Conservation (phyloP, 2,797 vertebrate genomes). For the Cuniculus paca region DNA sequence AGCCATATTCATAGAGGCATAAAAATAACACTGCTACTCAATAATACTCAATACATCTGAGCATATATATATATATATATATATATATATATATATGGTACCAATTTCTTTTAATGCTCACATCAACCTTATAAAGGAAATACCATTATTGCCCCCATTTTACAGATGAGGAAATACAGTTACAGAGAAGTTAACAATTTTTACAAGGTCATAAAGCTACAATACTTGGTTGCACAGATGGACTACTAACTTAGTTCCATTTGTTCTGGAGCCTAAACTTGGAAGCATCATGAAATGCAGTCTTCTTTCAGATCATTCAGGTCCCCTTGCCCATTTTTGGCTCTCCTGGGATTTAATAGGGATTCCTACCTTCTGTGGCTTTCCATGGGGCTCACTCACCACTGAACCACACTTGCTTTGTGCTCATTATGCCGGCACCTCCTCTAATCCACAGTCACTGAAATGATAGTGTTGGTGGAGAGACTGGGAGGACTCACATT, state of each 20-base stretch:
- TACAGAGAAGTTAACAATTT: background rate
- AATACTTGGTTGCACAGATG: background rate
- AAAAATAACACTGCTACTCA: background rate
- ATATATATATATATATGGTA: background rate
- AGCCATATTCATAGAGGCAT: background rate
- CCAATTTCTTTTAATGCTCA: background rate
- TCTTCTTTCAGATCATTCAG: background rate
- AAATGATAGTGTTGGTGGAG: background rate
- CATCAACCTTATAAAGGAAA: background rate
- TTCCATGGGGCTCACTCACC: background rate
- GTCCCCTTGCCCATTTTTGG: too few species aligned
- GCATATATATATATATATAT: background rate
- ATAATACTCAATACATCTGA: background rate
- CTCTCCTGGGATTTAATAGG: background rate
- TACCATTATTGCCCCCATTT: background rate
- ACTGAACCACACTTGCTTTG: background rate
- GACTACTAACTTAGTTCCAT: background rate
- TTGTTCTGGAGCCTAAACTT: background rate
- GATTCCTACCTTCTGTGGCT: background rate
- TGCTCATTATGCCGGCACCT: background rate
- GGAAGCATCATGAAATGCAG: background rate
- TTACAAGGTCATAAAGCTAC: background rate
- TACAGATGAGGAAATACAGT: background rate
- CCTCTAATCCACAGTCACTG: background rate
- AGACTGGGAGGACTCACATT: fast-evolving